These are phyloP conservation scores for Sarcophaga caerulescens DNA, from an alignment of 2,888 invertebrate genomes.

Conservation along the genomic window DNA sequence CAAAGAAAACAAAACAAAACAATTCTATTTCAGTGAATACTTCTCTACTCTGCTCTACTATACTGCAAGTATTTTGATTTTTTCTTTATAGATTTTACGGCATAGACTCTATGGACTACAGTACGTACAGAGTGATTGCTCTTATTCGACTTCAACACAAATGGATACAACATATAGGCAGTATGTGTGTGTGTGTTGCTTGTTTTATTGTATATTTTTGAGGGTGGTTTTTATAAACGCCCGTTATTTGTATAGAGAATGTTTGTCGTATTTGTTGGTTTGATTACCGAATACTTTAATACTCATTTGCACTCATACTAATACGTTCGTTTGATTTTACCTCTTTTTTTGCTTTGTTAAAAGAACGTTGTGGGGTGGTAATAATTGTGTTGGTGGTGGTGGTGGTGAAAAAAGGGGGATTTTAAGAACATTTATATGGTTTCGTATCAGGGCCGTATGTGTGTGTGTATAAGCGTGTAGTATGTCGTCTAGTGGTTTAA, in stretches of 20 bases:
- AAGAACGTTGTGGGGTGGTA: background rate
- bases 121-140: too few species aligned
- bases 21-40: constrained; percentile 28
- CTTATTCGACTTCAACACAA: too few species aligned
- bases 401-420: background rate
- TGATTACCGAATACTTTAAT: background rate
- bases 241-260: constrained; percentile 47
- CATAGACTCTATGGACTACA: too few species aligned
- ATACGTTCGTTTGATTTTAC: too few species aligned
- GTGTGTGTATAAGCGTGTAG: background rate
- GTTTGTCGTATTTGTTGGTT: constrained; percentile 44
- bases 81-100: too few species aligned
- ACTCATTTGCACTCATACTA: background rate
- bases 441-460: constrained; percentile 28
- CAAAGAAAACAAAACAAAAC: constrained; percentile 46
- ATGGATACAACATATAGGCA: too few species aligned
- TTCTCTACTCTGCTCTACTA: background rate
- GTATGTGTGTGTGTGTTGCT: constrained; percentile 49
- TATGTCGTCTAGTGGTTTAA: constrained; percentile 18
- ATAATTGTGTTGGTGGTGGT: background rate
- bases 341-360: too few species aligned
- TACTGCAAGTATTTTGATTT: background rate
- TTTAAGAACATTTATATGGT: constrained; percentile 33
- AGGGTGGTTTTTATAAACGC: constrained; percentile 54
- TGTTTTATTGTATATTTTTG: constrained; percentile 31